Percentiles rank a stretch among this genome's conserved stretches.
Conservation (phyloP, 2,888 invertebrate species). For the Orgyia antiqua region DNA sequence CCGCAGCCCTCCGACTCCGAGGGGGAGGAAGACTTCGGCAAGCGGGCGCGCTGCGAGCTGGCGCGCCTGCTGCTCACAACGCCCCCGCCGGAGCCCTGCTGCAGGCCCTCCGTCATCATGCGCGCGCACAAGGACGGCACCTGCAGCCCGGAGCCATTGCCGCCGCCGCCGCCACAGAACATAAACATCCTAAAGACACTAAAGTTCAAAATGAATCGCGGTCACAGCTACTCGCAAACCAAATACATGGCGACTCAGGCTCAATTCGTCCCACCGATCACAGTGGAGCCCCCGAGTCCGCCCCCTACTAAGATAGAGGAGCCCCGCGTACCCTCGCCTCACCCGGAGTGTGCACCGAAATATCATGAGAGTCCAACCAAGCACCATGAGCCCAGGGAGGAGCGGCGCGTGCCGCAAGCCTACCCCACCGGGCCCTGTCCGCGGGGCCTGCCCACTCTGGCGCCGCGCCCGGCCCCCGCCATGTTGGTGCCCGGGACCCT, state of each 20-base stretch:
- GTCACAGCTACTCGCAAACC: slow-evolving; percentile 80
- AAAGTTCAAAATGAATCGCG: slow-evolving; percentile 85
- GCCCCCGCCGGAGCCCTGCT: slow-evolving; percentile 75
- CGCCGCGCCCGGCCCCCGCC: slow-evolving; percentile 69
- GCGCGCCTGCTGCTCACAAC: slow-evolving; percentile 73
- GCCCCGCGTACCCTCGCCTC: slow-evolving; percentile 45
- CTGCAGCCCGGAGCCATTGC: slow-evolving; percentile 74
- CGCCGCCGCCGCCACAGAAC: slow-evolving; percentile 48
- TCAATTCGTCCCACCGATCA: slow-evolving; percentile 34
- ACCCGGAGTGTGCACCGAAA: slow-evolving; percentile 32
- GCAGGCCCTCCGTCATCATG: slow-evolving; percentile 89
- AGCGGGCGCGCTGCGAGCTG: slow-evolving; percentile 70
- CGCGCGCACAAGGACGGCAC: slow-evolving; percentile 89
- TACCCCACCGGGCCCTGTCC: slow-evolving; percentile 27
- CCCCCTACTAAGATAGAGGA: slow-evolving; percentile 35
- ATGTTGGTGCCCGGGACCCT: slow-evolving; percentile 59
- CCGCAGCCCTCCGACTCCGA: slow-evolving; percentile 93
- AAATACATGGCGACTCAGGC: slow-evolving; percentile 75
- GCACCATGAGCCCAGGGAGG: slow-evolving; percentile 25
- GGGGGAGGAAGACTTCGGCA: slow-evolving; percentile 79
- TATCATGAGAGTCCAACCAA: slow-evolving; percentile 15
- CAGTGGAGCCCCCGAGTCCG: slow-evolving; percentile 25
- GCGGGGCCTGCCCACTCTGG: slow-evolving; percentile 64
- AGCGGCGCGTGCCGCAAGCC: slow-evolving; percentile 32
- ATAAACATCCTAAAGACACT: slow-evolving; percentile 83